A percentile compares a stretch with the other conserved stretches of the same genome.
Conservation (phyloP, 2,797 vertebrate genomes). For the Danio aesculapii region DNA sequence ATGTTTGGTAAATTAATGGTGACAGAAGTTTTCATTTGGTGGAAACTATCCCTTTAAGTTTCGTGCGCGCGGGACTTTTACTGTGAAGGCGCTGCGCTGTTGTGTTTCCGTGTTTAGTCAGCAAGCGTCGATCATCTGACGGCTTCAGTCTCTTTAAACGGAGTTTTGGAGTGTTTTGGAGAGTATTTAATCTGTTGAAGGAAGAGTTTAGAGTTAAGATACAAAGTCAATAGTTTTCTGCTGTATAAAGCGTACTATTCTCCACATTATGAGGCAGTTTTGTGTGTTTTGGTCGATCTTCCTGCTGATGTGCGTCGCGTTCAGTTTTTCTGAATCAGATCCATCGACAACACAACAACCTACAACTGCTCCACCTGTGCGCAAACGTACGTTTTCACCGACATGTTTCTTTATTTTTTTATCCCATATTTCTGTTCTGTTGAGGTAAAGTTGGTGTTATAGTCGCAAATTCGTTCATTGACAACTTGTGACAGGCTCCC, state of each 20-base stretch:
- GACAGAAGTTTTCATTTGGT: no score
- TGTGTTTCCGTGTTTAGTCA: slow-evolving; percentile 16
- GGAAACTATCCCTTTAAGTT: no score
- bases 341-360: neutral
- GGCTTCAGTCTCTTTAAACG: neutral
- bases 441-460: no score
- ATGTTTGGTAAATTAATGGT: no score
- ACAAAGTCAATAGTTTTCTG: neutral
- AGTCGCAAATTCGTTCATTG: no score
- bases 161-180: neutral
- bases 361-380: neutral
- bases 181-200: neutral
- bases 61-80: neutral
- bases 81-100: slow-evolving; percentile 4
- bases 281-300: neutral
- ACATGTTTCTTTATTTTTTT: neutral
- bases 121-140: neutral
- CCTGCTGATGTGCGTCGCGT: slow-evolving; percentile 1
- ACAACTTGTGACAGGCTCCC: no score
- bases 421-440: no score
- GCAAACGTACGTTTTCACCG: neutral
- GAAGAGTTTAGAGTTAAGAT: neutral
- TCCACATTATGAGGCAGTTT: neutral
- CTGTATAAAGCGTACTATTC: neutral
- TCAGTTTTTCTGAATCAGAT: neutral